Conservation (phyloP, 2,797 vertebrate genomes). For the Capromys pilorides region DNA sequence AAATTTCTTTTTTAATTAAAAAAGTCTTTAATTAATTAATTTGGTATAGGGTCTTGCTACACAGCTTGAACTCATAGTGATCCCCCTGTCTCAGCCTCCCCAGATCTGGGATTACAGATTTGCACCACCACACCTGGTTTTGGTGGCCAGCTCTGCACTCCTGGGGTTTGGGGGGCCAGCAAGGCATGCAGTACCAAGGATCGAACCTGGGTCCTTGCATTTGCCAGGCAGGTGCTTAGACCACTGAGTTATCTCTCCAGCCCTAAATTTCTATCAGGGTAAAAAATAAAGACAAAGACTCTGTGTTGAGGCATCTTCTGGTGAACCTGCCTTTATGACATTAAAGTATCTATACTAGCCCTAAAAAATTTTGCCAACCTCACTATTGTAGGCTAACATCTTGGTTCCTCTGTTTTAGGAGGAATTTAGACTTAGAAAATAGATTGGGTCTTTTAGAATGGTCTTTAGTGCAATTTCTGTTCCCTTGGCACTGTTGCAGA, state of each 20-base stretch:
- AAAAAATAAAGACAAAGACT: not conserved
- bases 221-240: too few species aligned
- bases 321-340: not conserved
- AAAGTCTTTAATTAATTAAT: too few species aligned
- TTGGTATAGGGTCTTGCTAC: too few species aligned
- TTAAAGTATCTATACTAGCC: not conserved
- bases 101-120: too few species aligned
- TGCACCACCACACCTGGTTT: too few species aligned
- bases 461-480: not conserved
- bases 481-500: not conserved
- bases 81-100: too few species aligned
- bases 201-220: too few species aligned
- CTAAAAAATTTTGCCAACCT: not conserved
- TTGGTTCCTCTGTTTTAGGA: not conserved
- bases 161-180: too few species aligned
- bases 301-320: not conserved
- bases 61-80: too few species aligned
- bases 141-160: too few species aligned
- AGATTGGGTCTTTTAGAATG: slow-evolving; percentile 11
- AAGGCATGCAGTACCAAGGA: too few species aligned
- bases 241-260: too few species aligned
- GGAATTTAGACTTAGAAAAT: slow-evolving; percentile 23
- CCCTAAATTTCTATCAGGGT: not conserved
- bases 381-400: accelerated
- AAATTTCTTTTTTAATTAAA: not conserved